phyloP scores from a whole-genome alignment of 1,140 invertebrate species.

The Cyrtorhinus lividipennis region DNA sequence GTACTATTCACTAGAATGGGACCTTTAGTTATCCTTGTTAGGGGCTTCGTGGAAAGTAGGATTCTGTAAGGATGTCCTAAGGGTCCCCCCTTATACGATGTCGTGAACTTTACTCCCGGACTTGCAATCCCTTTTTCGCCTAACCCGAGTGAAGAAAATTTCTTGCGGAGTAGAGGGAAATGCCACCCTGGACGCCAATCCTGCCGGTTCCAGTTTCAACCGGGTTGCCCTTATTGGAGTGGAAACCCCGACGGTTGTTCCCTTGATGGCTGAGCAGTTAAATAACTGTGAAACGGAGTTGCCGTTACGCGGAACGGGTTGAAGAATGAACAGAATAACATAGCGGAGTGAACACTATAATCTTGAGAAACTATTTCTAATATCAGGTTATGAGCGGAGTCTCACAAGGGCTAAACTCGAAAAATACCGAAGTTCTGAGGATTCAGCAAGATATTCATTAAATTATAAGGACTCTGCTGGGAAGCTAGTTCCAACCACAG shows the following conservation, averaged over 20 bases:
- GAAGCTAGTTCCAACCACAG: too few species aligned
- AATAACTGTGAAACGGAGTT: too few species aligned
- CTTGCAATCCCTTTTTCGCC: neutral
- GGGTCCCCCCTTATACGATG: neutral
- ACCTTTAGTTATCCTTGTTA: constrained; percentile 8
- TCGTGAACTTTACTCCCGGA: neutral
- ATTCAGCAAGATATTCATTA: too few species aligned
- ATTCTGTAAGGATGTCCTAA: neutral
- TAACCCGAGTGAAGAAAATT: neutral
- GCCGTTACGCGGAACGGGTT: neutral
- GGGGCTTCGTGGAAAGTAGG: neutral
- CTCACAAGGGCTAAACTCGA: too few species aligned
- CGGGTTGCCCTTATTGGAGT: neutral
- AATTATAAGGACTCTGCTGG: too few species aligned
- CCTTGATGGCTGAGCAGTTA: too few species aligned
- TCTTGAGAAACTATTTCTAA: too few species aligned
- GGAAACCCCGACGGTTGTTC: neutral
- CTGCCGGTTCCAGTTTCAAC: neutral
- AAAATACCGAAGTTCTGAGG: too few species aligned
- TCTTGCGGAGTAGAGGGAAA: neutral
- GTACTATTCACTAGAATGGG: constrained; percentile 4
- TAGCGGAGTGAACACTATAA: too few species aligned
- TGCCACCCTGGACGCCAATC: neutral
- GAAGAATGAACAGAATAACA: too few species aligned
- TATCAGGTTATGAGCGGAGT: too few species aligned